phyloP scores from a whole-genome alignment of 2,888 invertebrate species.

The Nysson spinosus region DNA sequence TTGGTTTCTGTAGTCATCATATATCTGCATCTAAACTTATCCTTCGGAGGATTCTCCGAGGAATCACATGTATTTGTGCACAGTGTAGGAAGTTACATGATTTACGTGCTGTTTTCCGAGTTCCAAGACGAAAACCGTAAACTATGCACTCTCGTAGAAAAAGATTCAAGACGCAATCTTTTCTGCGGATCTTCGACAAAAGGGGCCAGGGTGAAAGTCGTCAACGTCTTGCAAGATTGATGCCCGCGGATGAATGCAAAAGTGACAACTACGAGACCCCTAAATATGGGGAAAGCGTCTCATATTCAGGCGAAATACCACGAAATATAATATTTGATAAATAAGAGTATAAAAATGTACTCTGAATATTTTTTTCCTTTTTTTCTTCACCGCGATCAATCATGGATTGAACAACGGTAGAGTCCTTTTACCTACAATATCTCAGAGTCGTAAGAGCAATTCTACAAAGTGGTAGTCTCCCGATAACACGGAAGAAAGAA shows the following conservation, averaged over 20 bases:
- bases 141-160: conserved; percentile 12
- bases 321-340: conserved; percentile 1
- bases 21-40: too few species aligned
- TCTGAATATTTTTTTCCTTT: neutral
- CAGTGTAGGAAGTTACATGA: conserved; percentile 31
- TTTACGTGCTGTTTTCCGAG: conserved; percentile 33
- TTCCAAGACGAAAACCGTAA: conserved; percentile 38
- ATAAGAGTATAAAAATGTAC: neutral
- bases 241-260: conserved; percentile 35
- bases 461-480: conserved; percentile 6
- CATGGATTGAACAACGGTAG: too few species aligned
- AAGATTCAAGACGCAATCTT: conserved; percentile 22
- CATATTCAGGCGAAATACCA: neutral
- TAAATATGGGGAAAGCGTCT: conserved; percentile 13
- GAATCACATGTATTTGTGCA: too few species aligned
- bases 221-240: conserved; percentile 42
- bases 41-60: too few species aligned
- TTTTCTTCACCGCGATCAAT: too few species aligned
- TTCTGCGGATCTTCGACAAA: conserved; percentile 12
- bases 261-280: conserved; percentile 30
- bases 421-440: too few species aligned
- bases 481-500: conserved; percentile 16
- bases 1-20: too few species aligned
- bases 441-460: too few species aligned
- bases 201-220: conserved; percentile 26